Evolutionary conservation across 2,888 invertebrate genomes (phyloP).

Genomic region (Parascotia fuliginaria): DNA sequence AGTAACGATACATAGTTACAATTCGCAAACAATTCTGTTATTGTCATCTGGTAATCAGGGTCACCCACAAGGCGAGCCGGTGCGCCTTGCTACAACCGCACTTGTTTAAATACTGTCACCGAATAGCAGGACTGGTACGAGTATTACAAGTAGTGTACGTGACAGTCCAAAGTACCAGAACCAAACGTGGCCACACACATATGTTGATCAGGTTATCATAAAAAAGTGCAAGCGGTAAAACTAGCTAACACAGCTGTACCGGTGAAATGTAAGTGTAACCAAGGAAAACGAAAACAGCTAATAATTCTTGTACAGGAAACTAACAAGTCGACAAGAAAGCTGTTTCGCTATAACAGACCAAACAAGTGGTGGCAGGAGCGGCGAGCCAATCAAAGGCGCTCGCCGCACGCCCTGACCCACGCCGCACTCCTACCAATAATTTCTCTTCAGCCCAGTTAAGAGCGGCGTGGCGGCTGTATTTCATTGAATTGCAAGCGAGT

Average conservation of each 20-base stretch:
- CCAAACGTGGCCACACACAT: neutral
- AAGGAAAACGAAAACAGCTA: slow-evolving; percentile 44
- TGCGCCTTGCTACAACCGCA: neutral
- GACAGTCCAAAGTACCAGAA: slow-evolving; percentile 8
- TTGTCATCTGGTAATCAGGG: slow-evolving; percentile 1
- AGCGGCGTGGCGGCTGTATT: slow-evolving; percentile 27
- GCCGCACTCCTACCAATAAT: slow-evolving; percentile 21
- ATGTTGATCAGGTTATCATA: neutral
- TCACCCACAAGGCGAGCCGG: slow-evolving; percentile 1
- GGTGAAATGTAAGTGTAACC: slow-evolving; percentile 32
- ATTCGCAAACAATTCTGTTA: neutral
- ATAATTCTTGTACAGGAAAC: slow-evolving; percentile 44
- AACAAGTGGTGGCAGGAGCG: slow-evolving; percentile 45
- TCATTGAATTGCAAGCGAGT: slow-evolving; percentile 49
- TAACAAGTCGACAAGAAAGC: slow-evolving; percentile 45
- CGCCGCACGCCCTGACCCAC: slow-evolving; percentile 18
- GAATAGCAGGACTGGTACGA: neutral
- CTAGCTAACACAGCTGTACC: slow-evolving; percentile 11
- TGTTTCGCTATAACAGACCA: slow-evolving; percentile 43
- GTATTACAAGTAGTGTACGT: neutral
- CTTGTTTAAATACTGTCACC: slow-evolving; percentile 3
- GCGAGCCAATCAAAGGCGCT: slow-evolving; percentile 33
- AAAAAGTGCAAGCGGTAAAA: slow-evolving; percentile 12
- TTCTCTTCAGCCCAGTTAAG: slow-evolving; percentile 37
- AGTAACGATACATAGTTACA: no score